Evolutionary conservation across 2,888 invertebrate species (phyloP).

Genomic region (Amphipyra tragopoginis): DNA sequence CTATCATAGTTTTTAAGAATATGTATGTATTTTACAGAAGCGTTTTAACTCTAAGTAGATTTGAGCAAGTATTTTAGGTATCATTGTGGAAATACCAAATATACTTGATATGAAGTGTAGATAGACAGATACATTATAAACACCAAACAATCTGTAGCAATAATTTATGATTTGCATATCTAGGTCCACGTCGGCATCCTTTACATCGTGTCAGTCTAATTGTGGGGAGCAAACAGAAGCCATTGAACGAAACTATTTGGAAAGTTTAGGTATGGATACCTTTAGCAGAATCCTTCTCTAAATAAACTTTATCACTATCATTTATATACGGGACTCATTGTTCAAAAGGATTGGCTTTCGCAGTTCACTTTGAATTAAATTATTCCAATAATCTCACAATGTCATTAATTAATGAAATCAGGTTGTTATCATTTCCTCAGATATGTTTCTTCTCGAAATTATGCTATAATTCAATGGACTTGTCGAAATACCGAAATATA

Average conservation of each 20-base stretch:
- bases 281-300: neutral
- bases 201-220: conserved; percentile 78
- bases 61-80: conserved; percentile 4
- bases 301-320: no score
- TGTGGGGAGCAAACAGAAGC: conserved; percentile 78
- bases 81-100: conserved; percentile 2
- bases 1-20: no score
- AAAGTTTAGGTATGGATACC: conserved; percentile 73
- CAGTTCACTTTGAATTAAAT: no score
- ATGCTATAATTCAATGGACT: no score
- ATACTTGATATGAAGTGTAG: conserved; percentile 3
- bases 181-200: conserved; percentile 80
- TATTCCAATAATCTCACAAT: no score
- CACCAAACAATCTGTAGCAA: conserved; percentile 11
- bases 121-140: conserved; percentile 6
- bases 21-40: no score
- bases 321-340: no score
- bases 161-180: conserved; percentile 40
- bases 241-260: conserved; percentile 81
- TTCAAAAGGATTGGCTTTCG: no score
- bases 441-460: no score
- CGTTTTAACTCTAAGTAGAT: conserved; percentile 3
- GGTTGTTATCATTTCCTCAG: neutral
- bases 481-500: no score
- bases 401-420: neutral